Conservation (phyloP, 2,113 vertebrate species). For the Coptodon bakossiorum region DNA sequence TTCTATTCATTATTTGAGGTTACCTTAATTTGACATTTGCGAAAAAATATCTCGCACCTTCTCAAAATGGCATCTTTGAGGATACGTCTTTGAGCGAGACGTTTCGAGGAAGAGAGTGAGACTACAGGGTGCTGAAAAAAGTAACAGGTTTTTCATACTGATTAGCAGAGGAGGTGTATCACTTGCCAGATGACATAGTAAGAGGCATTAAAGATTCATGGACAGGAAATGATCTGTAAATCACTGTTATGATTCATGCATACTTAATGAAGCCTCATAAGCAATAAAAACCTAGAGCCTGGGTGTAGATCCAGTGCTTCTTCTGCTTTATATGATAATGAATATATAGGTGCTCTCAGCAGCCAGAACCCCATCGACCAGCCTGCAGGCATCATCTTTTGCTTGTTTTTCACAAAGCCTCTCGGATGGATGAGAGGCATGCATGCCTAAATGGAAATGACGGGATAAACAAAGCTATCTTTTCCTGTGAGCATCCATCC, state of each 20-base stretch:
- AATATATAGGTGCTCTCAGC: not conserved
- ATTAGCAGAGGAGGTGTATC: constrained; percentile 23
- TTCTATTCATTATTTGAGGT: not conserved
- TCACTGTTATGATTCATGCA: constrained; percentile 60
- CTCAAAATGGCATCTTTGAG: not conserved
- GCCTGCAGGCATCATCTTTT: constrained; percentile 28
- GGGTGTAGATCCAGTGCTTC: not conserved
- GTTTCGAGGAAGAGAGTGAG: not conserved
- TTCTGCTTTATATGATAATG: constrained; percentile 36
- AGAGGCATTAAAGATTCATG: constrained; percentile 55
- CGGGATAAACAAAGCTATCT: constrained; percentile 25
- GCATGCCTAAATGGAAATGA: constrained; percentile 7
- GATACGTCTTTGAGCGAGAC: not conserved
- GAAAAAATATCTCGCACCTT: not conserved
- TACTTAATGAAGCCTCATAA: constrained; percentile 42
- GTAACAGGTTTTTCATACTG: not conserved
- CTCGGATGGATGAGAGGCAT: constrained; percentile 11
- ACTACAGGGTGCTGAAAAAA: not conserved
- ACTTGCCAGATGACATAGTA: constrained; percentile 21
- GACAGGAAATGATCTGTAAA: constrained; percentile 49
- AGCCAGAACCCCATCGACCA: not conserved
- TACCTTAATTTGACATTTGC: not conserved
- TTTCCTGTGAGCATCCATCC: not conserved
- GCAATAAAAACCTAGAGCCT: constrained; percentile 12
- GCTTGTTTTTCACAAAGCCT: not conserved